These are phyloP conservation scores for Cavia porcellus DNA, from an alignment of 2,113 vertebrate genomes.

Conservation along the genomic window DNA sequence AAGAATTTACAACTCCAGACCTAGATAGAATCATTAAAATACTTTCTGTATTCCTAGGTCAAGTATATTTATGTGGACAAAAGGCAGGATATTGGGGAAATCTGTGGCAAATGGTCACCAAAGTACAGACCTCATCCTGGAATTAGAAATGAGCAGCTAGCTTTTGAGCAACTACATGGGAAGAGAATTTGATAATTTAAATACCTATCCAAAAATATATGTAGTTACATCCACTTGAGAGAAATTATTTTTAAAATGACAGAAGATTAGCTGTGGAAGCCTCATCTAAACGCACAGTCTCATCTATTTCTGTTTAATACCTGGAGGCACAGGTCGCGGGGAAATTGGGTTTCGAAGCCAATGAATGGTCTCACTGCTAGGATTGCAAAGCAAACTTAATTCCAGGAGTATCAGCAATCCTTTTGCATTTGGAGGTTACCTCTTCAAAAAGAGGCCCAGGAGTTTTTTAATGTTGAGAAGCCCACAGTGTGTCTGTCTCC, in stretches of 20 bases:
- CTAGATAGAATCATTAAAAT: neutral
- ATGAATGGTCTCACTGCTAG: neutral
- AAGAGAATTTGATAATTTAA: conserved; percentile 60
- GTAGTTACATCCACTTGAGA: conserved; percentile 45
- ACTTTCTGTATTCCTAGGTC: neutral
- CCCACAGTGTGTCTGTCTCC: neutral
- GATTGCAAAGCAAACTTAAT: conserved; percentile 47
- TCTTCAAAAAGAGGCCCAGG: neutral
- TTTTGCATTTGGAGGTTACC: neutral
- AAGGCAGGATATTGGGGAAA: neutral
- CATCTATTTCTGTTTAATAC: conserved; percentile 28
- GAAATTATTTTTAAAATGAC: conserved; percentile 68
- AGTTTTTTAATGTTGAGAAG: neutral
- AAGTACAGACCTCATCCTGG: neutral
- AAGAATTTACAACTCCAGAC: neutral
- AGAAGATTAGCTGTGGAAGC: conserved; percentile 60
- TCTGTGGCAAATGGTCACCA: neutral
- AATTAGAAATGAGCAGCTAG: neutral
- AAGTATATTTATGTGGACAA: neutral
- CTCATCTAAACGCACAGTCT: conserved; percentile 36
- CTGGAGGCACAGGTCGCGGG: neutral
- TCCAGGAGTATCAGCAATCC: neutral
- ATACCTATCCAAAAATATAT: conserved; percentile 49
- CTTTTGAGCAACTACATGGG: neutral
- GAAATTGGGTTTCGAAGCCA: neutral